Evolutionary conservation across 1,140 invertebrate genomes (phyloP).

Genomic region (Cydia amplana): DNA sequence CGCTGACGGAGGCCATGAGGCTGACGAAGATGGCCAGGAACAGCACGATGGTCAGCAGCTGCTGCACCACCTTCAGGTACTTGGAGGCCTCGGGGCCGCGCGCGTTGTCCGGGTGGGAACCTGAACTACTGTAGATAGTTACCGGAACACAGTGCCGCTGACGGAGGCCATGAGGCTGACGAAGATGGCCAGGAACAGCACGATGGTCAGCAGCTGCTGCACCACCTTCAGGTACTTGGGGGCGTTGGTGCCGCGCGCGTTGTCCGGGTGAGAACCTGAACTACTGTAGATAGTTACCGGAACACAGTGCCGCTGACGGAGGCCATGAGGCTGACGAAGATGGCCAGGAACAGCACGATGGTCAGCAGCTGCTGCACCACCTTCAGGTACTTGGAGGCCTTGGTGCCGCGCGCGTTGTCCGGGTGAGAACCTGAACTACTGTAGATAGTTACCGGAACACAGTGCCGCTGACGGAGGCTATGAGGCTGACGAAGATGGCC

Average conservation of each 20-base stretch:
- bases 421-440: constrained; percentile 64
- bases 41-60: constrained; percentile 86
- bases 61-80: constrained; percentile 64
- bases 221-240: constrained; percentile 56
- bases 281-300: constrained; percentile 68
- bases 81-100: constrained; percentile 82
- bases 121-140: constrained; percentile 43
- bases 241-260: constrained; percentile 81
- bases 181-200: constrained; percentile 88
- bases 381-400: constrained; percentile 86
- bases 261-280: constrained; percentile 71
- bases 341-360: constrained; percentile 87
- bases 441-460: constrained; percentile 73
- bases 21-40: constrained; percentile 88
- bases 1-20: constrained; percentile 85
- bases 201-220: constrained; percentile 86
- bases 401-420: constrained; percentile 79
- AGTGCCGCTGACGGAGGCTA: constrained; percentile 85
- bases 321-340: constrained; percentile 87
- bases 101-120: constrained; percentile 72
- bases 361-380: constrained; percentile 86
- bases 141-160: constrained; percentile 83
- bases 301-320: constrained; percentile 85
- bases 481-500: constrained; percentile 87
- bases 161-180: constrained; percentile 87